phyloP scores from a whole-genome alignment of 2,888 invertebrate genomes.

The Tricholauxania praeusta region DNA sequence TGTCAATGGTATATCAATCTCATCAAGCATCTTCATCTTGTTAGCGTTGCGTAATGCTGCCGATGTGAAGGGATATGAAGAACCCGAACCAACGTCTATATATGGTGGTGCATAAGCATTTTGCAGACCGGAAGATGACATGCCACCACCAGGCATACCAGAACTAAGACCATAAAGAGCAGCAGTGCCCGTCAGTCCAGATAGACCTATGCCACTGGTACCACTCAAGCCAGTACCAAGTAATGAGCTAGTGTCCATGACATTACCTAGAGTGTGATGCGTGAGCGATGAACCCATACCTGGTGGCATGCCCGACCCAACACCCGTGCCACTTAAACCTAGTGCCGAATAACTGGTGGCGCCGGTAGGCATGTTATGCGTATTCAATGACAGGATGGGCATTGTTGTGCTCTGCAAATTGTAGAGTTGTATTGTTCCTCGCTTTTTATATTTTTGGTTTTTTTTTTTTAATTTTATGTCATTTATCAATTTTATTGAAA shows the following conservation, averaged over 20 bases:
- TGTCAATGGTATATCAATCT: conserved; percentile 76
- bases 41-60: conserved; percentile 75
- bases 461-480: conserved; percentile 37
- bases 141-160: conserved; percentile 48
- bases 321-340: conserved; percentile 62
- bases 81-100: conserved; percentile 64
- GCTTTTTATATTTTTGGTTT: conserved; percentile 52
- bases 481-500: conserved; percentile 19
- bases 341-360: conserved; percentile 67
- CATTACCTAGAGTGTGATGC: conserved; percentile 64
- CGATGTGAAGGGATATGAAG: conserved; percentile 71
- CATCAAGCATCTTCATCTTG: conserved; percentile 80
- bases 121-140: conserved; percentile 58
- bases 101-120: conserved; percentile 62
- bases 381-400: conserved; percentile 72
- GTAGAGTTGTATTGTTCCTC: conserved; percentile 68
- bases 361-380: conserved; percentile 67
- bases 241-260: conserved; percentile 62
- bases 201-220: conserved; percentile 48
- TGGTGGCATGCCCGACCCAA: conserved; percentile 43
- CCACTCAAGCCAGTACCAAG: conserved; percentile 53
- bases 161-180: conserved; percentile 59
- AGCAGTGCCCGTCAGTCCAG: conserved; percentile 52
- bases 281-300: conserved; percentile 62
- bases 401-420: conserved; percentile 76